These are phyloP conservation scores for Agapostemon virescens DNA, from an alignment of 2,888 invertebrate species.

Conservation along the genomic window DNA sequence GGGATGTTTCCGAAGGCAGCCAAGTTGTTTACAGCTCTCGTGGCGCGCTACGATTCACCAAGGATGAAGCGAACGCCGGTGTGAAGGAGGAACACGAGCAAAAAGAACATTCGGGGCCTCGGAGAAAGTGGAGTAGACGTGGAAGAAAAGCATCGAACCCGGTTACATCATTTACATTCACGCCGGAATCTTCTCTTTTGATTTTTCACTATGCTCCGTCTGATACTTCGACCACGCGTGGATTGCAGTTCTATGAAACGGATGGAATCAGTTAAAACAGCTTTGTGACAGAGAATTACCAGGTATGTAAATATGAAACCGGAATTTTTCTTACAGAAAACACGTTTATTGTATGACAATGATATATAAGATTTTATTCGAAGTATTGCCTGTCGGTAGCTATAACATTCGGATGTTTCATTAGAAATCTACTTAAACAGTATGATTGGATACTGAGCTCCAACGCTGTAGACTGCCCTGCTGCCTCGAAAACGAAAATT, in stretches of 20 bases:
- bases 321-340: no score
- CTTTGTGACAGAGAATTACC: no score
- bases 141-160: constrained; percentile 7
- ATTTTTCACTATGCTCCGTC: neutral
- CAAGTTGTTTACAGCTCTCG: constrained; percentile 76
- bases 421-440: no score
- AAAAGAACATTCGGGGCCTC: constrained; percentile 19
- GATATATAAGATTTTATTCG: no score
- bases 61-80: constrained; percentile 24
- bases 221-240: neutral
- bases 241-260: neutral
- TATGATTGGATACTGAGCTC: no score
- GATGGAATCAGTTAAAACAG: neutral
- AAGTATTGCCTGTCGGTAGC: no score
- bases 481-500: no score
- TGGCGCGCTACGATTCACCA: constrained; percentile 45
- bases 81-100: neutral
- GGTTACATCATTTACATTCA: constrained; percentile 38
- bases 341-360: no score
- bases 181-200: neutral
- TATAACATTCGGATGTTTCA: no score
- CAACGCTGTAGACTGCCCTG: no score
- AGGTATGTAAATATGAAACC: no score
- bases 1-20: constrained; percentile 77
- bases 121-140: constrained; percentile 18